These are phyloP conservation scores for Pristionchus japonicus DNA, from an alignment of 2,888 invertebrate species.

Conservation along the genomic window DNA sequence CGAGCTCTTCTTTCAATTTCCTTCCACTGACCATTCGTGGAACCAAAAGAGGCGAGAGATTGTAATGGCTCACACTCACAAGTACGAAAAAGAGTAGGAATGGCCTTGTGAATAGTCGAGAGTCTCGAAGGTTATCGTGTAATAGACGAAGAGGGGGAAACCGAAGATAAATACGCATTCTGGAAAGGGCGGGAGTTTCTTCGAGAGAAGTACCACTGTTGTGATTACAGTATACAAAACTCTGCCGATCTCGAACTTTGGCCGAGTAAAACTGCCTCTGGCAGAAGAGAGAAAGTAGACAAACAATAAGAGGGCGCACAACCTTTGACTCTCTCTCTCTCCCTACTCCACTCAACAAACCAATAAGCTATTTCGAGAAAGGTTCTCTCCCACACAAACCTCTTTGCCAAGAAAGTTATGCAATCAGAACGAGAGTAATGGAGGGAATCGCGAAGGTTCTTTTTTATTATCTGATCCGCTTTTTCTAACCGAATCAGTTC, in stretches of 20 bases:
- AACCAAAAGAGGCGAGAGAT: not conserved
- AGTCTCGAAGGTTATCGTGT: constrained; percentile 25
- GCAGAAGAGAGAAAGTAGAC: constrained; percentile 14
- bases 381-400: not conserved
- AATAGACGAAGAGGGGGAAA: not conserved
- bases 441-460: not conserved
- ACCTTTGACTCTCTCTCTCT: not conserved
- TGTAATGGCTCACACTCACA: not conserved
- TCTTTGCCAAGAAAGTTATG: not conserved
- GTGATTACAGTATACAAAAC: constrained; percentile 2
- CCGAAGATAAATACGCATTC: not conserved
- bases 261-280: not conserved
- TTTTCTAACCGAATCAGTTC: constrained; percentile 17
- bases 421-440: not conserved
- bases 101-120: not conserved
- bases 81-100: not conserved
- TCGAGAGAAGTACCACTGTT: not conserved
- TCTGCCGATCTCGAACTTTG: not conserved
- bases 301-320: not conserved
- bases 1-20: not conserved
- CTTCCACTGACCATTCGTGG: not conserved
- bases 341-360: constrained; percentile 33
- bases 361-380: constrained; percentile 25
- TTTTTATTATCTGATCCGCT: too few species aligned
- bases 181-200: not conserved